Evolutionary conservation across 2,888 invertebrate species (phyloP).

Genomic region (Nesidiocoris tenuis): DNA sequence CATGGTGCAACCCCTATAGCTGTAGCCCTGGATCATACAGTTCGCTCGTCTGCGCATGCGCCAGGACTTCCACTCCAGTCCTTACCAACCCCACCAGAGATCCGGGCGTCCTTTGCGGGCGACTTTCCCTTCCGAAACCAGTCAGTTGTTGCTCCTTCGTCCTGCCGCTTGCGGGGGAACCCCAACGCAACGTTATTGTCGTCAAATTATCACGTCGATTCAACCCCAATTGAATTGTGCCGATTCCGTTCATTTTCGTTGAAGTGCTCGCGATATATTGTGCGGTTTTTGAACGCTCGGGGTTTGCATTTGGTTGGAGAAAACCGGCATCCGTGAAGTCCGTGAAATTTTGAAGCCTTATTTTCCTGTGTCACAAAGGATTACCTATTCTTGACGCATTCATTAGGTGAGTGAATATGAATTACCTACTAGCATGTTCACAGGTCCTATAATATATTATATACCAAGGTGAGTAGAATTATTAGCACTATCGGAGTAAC

Average conservation of each 20-base stretch:
- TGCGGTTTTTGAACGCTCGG: background rate
- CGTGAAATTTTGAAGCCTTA: too few species aligned
- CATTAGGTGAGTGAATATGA: too few species aligned
- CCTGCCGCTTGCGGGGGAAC: conserved; percentile 35
- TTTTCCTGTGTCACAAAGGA: too few species aligned
- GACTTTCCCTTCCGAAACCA: conserved; percentile 33
- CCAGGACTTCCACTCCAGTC: background rate
- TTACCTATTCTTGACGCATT: too few species aligned
- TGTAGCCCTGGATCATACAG: background rate
- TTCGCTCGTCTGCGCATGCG: conserved; percentile 8
- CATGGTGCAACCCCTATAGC: conserved; percentile 3
- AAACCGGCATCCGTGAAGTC: too few species aligned
- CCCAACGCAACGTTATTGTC: background rate
- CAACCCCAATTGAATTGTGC: too few species aligned
- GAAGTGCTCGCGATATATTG: background rate
- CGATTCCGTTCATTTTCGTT: background rate
- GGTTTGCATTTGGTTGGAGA: too few species aligned
- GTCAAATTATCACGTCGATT: background rate
- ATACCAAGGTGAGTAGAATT: too few species aligned
- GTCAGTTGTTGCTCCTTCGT: conserved; percentile 32
- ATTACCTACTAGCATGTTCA: too few species aligned
- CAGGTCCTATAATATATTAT: too few species aligned
- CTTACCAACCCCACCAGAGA: background rate
- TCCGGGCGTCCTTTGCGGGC: conserved; percentile 16
- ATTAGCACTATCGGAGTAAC: too few species aligned